phyloP scores from a whole-genome alignment of 2,113 vertebrate species.

The Chaetodon auriga region DNA sequence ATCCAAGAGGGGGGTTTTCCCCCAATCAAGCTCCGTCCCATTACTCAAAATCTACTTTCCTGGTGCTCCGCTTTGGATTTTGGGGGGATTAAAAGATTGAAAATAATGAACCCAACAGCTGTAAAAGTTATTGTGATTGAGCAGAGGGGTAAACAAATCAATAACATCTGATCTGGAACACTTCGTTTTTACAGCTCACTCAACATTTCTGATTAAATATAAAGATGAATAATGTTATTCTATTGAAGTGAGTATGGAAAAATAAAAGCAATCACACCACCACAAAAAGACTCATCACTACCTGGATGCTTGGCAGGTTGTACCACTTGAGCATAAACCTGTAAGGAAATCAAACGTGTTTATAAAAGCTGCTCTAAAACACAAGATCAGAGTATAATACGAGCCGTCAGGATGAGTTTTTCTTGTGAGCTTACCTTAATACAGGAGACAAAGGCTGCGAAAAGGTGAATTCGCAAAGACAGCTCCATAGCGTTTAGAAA shows the following conservation, averaged over 20 bases:
- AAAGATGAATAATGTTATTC: background rate
- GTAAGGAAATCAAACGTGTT: conserved; percentile 67
- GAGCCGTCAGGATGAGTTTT: background rate
- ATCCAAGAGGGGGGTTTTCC: conserved; percentile 30
- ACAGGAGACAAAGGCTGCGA: conserved; percentile 83
- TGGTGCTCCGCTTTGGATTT: conserved; percentile 21
- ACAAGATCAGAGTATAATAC: background rate
- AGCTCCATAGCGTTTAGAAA: conserved; percentile 76
- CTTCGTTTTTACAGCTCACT: background rate
- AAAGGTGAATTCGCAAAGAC: conserved; percentile 69
- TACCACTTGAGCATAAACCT: conserved; percentile 85
- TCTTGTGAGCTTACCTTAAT: conserved; percentile 86
- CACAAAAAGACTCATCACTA: conserved; percentile 72
- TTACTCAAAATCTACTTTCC: conserved; percentile 37
- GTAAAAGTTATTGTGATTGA: conserved; percentile 31
- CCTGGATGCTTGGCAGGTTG: conserved; percentile 89
- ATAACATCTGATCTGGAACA: conserved; percentile 24
- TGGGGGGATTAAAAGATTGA: conserved; percentile 32
- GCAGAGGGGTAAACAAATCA: conserved; percentile 28
- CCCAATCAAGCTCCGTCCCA: conserved; percentile 41
- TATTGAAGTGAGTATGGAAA: background rate
- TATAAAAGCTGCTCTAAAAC: background rate
- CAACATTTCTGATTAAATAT: background rate
- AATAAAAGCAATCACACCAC: background rate
- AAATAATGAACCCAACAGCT: conserved; percentile 44